Conservation (phyloP, 1,140 invertebrate species). For the Grapholita molesta region DNA sequence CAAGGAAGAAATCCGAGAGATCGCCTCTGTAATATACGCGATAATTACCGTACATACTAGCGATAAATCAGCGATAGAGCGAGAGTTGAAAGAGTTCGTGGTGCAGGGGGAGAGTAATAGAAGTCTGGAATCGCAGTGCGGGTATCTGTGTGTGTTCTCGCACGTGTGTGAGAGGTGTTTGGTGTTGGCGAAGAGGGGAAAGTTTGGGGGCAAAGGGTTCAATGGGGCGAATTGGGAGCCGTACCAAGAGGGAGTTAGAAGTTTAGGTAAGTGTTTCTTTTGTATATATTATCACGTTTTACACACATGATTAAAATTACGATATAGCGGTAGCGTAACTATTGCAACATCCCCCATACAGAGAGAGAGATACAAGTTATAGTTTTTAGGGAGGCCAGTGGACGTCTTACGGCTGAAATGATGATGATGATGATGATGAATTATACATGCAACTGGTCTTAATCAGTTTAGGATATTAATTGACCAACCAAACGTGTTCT, state of each 20-base stretch:
- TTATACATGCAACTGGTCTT: too few relatives aligned
- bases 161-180: constrained; percentile 84
- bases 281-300: neutral
- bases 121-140: constrained; percentile 86
- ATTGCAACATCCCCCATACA: too few relatives aligned
- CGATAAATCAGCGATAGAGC: constrained; percentile 77
- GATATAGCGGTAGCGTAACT: too few relatives aligned
- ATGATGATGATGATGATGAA: too few relatives aligned
- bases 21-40: constrained; percentile 83
- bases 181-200: constrained; percentile 63
- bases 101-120: constrained; percentile 75
- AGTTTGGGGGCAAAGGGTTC: constrained; percentile 67
- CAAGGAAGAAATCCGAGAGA: constrained; percentile 86
- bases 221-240: constrained; percentile 74
- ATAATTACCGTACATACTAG: constrained; percentile 80
- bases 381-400: too few relatives aligned
- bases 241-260: constrained; percentile 77
- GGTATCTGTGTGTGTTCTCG: constrained; percentile 83
- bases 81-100: constrained; percentile 78
- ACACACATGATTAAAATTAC: too few relatives aligned
- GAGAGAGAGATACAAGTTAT: too few relatives aligned
- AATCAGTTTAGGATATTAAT: too few relatives aligned
- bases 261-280: constrained; percentile 75
- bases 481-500: too few relatives aligned
- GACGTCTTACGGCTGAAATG: too few relatives aligned